Evolutionary conservation across 2,888 invertebrate species (phyloP).

Genomic region (Muschampia plurimacula): DNA sequence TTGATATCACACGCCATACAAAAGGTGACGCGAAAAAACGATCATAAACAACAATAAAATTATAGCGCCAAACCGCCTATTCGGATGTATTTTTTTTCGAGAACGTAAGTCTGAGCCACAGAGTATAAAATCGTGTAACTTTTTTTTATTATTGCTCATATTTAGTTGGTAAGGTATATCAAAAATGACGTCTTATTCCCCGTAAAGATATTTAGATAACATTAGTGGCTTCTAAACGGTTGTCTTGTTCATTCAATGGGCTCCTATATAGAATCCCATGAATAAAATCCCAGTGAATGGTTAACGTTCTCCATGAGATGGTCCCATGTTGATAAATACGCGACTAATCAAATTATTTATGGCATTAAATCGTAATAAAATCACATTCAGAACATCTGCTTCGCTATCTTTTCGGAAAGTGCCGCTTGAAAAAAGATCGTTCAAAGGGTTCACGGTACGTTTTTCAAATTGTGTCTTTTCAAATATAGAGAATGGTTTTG

Average conservation of each 20-base stretch:
- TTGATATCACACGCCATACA: constrained; percentile 60
- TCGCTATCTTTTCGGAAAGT: constrained; percentile 38
- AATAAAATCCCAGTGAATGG: constrained; percentile 65
- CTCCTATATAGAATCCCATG: constrained; percentile 53
- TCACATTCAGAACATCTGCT: constrained; percentile 68
- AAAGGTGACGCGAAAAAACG: constrained; percentile 63
- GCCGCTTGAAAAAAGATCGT: constrained; percentile 27
- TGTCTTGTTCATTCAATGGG: constrained; percentile 67
- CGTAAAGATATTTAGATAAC: constrained; percentile 79
- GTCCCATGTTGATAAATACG: constrained; percentile 83
- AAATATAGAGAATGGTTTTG: constrained; percentile 10
- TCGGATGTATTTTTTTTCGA: not conserved
- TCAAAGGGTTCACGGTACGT: constrained; percentile 47
- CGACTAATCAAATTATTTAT: constrained; percentile 85
- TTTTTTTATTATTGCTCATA: constrained; percentile 2
- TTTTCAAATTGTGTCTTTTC: constrained; percentile 20
- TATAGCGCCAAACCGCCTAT: constrained; percentile 44
- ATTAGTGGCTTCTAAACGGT: constrained; percentile 84
- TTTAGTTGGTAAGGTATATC: constrained; percentile 48
- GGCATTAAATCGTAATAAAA: constrained; percentile 81
- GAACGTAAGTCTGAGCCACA: constrained; percentile 39
- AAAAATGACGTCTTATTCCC: constrained; percentile 70
- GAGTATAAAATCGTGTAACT: constrained; percentile 13
- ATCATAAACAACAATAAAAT: constrained; percentile 66
- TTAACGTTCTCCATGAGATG: constrained; percentile 81